Percentiles rank a stretch among this genome's conserved stretches.
phyloP scores from a whole-genome alignment of 2,113 vertebrate species.

The Alaudala cheleensis region DNA sequence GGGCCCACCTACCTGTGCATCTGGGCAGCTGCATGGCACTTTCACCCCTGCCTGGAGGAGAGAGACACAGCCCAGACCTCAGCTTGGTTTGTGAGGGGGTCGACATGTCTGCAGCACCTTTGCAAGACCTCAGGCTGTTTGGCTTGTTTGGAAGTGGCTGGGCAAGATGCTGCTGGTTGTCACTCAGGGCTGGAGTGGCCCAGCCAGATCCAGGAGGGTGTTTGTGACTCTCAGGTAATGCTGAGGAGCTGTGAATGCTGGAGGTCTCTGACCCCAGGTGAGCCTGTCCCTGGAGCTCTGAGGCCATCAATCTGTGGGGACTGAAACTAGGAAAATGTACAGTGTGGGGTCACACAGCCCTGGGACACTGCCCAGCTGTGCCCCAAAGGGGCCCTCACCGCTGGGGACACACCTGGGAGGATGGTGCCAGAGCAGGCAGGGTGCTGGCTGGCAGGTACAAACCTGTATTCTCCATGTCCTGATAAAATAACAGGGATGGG shows the following conservation, averaged over 20 bases:
- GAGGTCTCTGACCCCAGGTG: not conserved
- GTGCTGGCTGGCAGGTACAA: not conserved
- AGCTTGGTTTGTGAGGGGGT: not conserved
- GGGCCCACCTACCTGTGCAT: not conserved
- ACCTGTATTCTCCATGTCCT: not conserved
- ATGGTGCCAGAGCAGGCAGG: not conserved
- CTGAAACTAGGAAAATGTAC: not conserved
- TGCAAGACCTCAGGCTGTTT: not conserved
- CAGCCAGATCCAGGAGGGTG: not conserved
- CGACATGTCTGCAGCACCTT: not conserved
- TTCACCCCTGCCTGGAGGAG: not conserved
- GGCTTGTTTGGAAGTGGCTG: not conserved
- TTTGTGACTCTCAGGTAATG: not conserved
- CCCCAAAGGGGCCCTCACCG: accelerated
- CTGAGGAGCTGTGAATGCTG: not conserved
- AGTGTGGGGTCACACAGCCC: not conserved
- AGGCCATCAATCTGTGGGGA: not conserved
- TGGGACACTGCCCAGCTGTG: not conserved
- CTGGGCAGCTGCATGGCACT: not conserved
- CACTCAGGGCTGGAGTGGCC: not conserved
- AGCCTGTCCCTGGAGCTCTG: not conserved
- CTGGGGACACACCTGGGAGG: not conserved
- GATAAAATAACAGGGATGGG: not conserved
- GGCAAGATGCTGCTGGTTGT: not conserved
- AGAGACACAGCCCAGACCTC: not conserved